Evolutionary conservation across 2,888 invertebrate species (phyloP).

Genomic region (Osmoderma eremita): DNA sequence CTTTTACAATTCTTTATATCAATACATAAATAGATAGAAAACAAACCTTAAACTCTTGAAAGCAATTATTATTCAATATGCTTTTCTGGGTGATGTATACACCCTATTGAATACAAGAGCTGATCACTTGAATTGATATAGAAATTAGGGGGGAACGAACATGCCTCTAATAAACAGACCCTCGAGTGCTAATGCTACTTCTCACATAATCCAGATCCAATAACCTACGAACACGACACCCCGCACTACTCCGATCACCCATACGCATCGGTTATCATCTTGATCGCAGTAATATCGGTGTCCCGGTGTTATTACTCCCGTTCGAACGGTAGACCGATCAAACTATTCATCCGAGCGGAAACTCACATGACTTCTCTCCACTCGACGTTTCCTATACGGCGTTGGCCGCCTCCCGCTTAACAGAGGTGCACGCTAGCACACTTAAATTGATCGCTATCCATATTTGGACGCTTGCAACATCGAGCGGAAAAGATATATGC

Average conservation of each 20-base stretch:
- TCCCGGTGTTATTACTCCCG: constrained; percentile 21
- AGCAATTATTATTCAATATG: constrained; percentile 39
- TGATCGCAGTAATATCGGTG: constrained; percentile 21
- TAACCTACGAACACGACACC: constrained; percentile 10
- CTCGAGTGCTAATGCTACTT: constrained; percentile 60
- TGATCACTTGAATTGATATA: constrained; percentile 62
- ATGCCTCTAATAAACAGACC: constrained; percentile 59
- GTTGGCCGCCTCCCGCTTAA: background rate
- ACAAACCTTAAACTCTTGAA: background rate
- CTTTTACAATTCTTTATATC: too few relatives aligned
- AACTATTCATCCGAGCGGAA: constrained; percentile 26
- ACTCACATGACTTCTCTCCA: constrained; percentile 31
- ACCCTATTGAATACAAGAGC: constrained; percentile 52
- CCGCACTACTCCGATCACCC: background rate
- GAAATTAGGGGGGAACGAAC: constrained; percentile 60
- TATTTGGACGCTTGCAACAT: constrained; percentile 23
- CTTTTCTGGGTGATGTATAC: constrained; percentile 39
- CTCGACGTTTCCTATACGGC: constrained; percentile 7
- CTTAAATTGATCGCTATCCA: constrained; percentile 21
- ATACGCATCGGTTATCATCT: constrained; percentile 2
- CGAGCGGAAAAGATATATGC: constrained; percentile 15
- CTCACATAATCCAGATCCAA: constrained; percentile 52
- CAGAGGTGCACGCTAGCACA: background rate
- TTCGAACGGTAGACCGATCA: constrained; percentile 29
- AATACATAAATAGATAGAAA: too few relatives aligned